Base-by-base conservation (phyloP, 2,797 vertebrate genomes). In the Takifugu ocellatus region DNA sequence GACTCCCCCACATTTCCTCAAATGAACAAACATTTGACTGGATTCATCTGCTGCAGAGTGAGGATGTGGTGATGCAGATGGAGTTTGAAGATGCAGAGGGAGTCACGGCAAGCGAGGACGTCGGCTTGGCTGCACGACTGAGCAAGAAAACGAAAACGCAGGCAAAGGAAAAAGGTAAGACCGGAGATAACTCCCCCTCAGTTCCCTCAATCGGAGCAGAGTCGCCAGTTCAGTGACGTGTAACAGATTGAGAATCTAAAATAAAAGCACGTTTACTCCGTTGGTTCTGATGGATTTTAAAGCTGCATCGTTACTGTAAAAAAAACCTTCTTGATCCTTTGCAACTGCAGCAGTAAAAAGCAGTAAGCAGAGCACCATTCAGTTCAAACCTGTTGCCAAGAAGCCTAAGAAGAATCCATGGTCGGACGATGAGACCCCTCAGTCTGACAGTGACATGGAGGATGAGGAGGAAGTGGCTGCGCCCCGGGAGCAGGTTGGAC, bases 321-420 rank as follows among this genome's bases (percentile, higher is more conserved):
- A n/a, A 39, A 39, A 39, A 14, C 14, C 36, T 11, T 11, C 33
- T 33, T 8, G 10, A 33, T 33, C 33, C 7, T 33, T 33, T 1
- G 9, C 33, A 33, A 16, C 49, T 51, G 56, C 80, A 86, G 91
- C 39, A 12, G 47, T 79, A 5, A 93, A 89, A 72, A 59, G 61
- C 1, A 90, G 92, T 70, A 96, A 87, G 67, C 97, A 98, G 86
- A 89, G 91, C 74, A 95, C 90, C 0, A 87, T 98, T 6, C 87
- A 91, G 12, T 98, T 98, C 83, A 95, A 92, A 59, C 87, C 94
- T 6, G 1, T 91, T 36, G 76, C 85, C 81, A 93, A 92, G 75
- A 84, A 79, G 55, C 79, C 84, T 63, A 92, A 93, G 79, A 92
- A 63, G 73, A 92, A 88, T 33, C 75, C 82, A 0, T 92, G 89